phyloP scores from a whole-genome alignment of 2,888 invertebrate genomes.

The Chymomyza procnemis region DNA sequence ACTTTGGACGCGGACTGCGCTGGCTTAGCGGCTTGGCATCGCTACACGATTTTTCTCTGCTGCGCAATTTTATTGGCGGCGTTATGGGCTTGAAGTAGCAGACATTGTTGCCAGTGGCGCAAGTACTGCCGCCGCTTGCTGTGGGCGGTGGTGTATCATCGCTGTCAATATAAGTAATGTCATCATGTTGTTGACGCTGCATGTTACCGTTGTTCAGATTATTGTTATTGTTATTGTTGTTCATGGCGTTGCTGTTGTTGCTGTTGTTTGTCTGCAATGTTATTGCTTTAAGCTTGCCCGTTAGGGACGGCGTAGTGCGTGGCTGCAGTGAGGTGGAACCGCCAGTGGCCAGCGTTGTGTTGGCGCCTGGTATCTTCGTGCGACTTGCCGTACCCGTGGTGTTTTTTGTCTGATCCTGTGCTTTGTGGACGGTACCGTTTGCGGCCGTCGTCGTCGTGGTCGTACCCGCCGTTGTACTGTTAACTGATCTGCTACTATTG shows the following conservation, averaged over 20 bases:
- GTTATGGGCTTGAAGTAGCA: conserved; percentile 63
- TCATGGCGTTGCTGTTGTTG: conserved; percentile 24
- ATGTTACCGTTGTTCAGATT: conserved; percentile 10
- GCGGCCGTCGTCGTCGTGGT: conserved; percentile 52
- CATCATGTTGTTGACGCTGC: conserved; percentile 64
- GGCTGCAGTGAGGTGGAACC: conserved; percentile 1
- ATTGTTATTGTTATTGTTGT: conserved; percentile 10
- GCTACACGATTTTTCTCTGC: neutral
- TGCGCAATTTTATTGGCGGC: conserved; percentile 51
- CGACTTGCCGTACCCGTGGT: conserved; percentile 22
- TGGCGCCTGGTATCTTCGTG: conserved; percentile 8
- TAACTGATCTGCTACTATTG: neutral
- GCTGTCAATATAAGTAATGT: conserved; percentile 75
- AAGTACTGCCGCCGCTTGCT: conserved; percentile 7
- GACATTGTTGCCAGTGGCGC: conserved; percentile 24
- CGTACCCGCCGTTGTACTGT: conserved; percentile 32
- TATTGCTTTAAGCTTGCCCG: conserved; percentile 34
- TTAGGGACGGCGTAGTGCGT: neutral
- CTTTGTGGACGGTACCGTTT: conserved; percentile 33
- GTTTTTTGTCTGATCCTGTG: conserved; percentile 4
- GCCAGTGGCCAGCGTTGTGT: too few relatives aligned
- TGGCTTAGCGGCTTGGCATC: conserved; percentile 30
- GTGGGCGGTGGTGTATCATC: conserved; percentile 55
- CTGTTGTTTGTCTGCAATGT: conserved; percentile 29
- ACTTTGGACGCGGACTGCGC: conserved; percentile 65